Evolutionary conservation across 2,888 invertebrate species (phyloP), one percentile per base, ranked within the genome.

Genomic region (Elmis aenea): DNA sequence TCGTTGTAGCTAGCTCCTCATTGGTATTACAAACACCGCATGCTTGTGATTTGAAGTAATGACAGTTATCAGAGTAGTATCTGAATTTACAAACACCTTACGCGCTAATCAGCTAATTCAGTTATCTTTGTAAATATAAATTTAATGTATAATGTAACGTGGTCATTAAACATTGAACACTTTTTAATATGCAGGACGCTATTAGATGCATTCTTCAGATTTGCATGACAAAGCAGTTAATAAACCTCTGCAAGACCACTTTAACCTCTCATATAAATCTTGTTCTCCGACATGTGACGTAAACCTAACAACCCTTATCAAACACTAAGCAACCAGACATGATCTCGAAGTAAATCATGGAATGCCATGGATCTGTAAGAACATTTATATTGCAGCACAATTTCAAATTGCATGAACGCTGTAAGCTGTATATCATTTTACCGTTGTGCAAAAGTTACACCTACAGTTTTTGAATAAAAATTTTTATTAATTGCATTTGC

Each of bases 151-250:
- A n/a, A n/a, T n/a, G n/a, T n/a, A n/a, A n/a, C n/a, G n/a, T n/a
- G n/a, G n/a, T n/a, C n/a, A n/a, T n/a, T n/a, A n/a, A n/a, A n/a
- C n/a, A n/a, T n/a, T n/a, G n/a, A n/a, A n/a, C n/a, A n/a, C n/a
- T n/a, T n/a, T n/a, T n/a, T n/a, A n/a, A n/a, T n/a, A n/a, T n/a
- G n/a, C n/a, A n/a, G n/a, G n/a, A n/a, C n/a, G n/a, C n/a, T 18
- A 18, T 18, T 6, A 18, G 23, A 14, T 33, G 23, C 42, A 30
- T 40, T 44, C 41, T 24, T 34, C 38, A 28, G 38, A 50, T 52
- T 52, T 50, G 43, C 51, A 51, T 52, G 46, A 52, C 47, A 52
- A 52, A 51, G 49, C 47, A 36, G 50, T 52, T 51, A 52, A 51
- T 48, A 52, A 50, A 48, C 45, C 49, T 36, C 35, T 37, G 39